Evolutionary conservation across 2,797 vertebrate species (phyloP), one percentile per base, ranked within the genome.

Genomic region (Leptodactylus fallax): DNA sequence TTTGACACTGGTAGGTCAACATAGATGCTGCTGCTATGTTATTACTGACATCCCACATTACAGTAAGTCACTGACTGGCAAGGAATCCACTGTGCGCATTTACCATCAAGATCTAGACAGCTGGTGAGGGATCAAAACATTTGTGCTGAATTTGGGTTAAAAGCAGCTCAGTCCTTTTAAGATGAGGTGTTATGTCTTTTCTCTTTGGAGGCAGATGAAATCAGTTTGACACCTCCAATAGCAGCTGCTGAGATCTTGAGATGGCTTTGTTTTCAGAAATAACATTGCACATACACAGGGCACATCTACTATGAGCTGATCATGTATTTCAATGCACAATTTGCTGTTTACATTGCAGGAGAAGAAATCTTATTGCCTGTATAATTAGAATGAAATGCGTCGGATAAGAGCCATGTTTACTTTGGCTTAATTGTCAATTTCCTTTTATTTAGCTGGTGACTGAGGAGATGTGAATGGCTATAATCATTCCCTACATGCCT

Each of bases 361-460:
- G n/a, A 69, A 55, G 55, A 61, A 23, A 45, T 55, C 27, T 25
- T n/a, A 17, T 53, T 6, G 23, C 53, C 13, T 2, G 3, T 53
- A 85, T 90, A 78, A 69, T 81, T 86, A 25, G 19, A 7, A 67
- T 77, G 90, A 89, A 81, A 90, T 51, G 56, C n/a, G 51, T 4
- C 63, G 56, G 86, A 80, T 84, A 61, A 88, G 88, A 92, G 87
- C 69, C 81, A 65, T 45, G 13, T n/a, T 45, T 78, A 60, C 72
- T 87, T 63, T 82, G 74, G 88, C 86, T 85, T 69, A 87, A 90
- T 84, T 85, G 82, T 72, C 81, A 19, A 53, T 87, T 93, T 92
- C 90, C 89, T 72, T 81, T 49, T 61, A 81, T 65, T 90, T 90
- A 79, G 58, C 81, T 65, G 90, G 85, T 91, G 90, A 87, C 83